A percentile compares a stretch with the other conserved stretches of the same genome.
These are phyloP conservation scores for Callimorpha dominula DNA, from an alignment of 2,888 invertebrate species.

Conservation along the genomic window DNA sequence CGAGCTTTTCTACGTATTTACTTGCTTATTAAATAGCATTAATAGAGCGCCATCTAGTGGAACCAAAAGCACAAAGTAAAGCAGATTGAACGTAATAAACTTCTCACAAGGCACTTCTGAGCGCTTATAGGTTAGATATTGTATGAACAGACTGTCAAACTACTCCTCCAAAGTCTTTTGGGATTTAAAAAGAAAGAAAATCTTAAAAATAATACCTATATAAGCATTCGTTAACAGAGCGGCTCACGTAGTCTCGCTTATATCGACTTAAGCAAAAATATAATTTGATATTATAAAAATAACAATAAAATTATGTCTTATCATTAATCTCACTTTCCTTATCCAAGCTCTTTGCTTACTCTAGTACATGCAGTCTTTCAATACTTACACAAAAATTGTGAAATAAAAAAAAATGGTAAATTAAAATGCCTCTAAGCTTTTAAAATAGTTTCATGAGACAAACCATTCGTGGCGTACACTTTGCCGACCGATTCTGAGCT, in stretches of 20 bases:
- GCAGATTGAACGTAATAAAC: neutral
- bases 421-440: slow-evolving; percentile 42
- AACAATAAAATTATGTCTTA: slow-evolving; percentile 57
- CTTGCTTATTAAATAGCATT: no score
- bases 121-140: no score
- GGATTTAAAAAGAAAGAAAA: no score
- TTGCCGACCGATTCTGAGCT: neutral
- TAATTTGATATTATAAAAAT: slow-evolving; percentile 53
- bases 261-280: slow-evolving; percentile 35
- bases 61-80: neutral
- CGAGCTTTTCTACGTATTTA: no score
- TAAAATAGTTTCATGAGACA: slow-evolving; percentile 5
- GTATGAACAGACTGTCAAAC: no score
- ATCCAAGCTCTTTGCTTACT: slow-evolving; percentile 53
- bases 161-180: no score
- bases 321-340: slow-evolving; percentile 72
- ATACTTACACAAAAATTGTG: slow-evolving; percentile 39
- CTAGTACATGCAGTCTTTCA: slow-evolving; percentile 61
- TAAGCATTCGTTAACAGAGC: neutral
- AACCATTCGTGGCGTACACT: slow-evolving; percentile 6
- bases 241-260: neutral
- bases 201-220: neutral
- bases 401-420: slow-evolving; percentile 24
- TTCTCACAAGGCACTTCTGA: no score
- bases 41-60: no score